phyloP scores from a whole-genome alignment of 2,888 invertebrate genomes.

The Drosophila peninsularis region DNA sequence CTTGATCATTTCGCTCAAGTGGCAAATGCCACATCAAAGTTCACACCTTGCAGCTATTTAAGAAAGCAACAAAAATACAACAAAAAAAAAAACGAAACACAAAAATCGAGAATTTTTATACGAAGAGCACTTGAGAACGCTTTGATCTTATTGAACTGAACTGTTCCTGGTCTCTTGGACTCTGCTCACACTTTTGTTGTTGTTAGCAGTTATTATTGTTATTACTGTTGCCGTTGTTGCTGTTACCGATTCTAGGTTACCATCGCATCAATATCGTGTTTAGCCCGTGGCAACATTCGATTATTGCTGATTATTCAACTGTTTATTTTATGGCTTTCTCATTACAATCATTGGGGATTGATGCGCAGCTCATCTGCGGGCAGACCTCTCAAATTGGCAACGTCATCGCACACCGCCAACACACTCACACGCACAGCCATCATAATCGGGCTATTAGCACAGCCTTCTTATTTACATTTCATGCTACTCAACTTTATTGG shows the following conservation, averaged over 20 bases:
- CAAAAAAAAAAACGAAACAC: too few relatives aligned
- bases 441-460: slow-evolving; percentile 76
- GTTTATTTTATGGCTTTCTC: slow-evolving; percentile 80
- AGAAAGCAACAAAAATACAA: background rate
- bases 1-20: slow-evolving; percentile 29
- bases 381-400: slow-evolving; percentile 61
- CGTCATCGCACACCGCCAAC: slow-evolving; percentile 53
- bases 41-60: slow-evolving; percentile 61
- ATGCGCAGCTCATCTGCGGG: slow-evolving; percentile 36
- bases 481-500: slow-evolving; percentile 74
- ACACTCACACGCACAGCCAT: slow-evolving; percentile 28
- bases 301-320: slow-evolving; percentile 76
- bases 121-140: slow-evolving; percentile 39
- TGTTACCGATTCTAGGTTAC: slow-evolving; percentile 23
- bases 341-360: slow-evolving; percentile 49
- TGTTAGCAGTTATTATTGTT: slow-evolving; percentile 20
- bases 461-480: slow-evolving; percentile 75
- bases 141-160: slow-evolving; percentile 63
- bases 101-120: slow-evolving; percentile 14
- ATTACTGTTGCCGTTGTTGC: too few relatives aligned
- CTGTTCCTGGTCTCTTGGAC: slow-evolving; percentile 23
- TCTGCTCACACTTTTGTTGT: slow-evolving; percentile 2
- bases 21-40: slow-evolving; percentile 65
- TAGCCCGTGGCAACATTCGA: slow-evolving; percentile 59
- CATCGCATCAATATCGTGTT: slow-evolving; percentile 62